Percentiles rank a stretch among this genome's conserved stretches.
Evolutionary conservation across 2,797 vertebrate genomes (phyloP).

Genomic region (Hafferia zeledoni): DNA sequence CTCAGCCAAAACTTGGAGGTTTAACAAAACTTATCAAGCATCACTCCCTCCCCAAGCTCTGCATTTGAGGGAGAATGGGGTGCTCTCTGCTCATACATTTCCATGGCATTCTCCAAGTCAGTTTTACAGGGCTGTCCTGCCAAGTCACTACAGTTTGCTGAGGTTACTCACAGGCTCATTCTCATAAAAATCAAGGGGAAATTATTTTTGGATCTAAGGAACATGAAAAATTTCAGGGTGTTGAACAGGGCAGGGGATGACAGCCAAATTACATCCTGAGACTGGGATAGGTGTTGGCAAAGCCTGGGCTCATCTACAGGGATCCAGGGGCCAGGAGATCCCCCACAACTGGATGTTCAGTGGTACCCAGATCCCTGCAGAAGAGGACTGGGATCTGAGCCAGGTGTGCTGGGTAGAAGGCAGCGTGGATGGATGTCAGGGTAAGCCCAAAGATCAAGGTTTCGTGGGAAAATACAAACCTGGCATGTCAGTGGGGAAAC

Average conservation of each 20-base stretch:
- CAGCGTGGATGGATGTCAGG: neutral
- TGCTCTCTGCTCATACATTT: neutral
- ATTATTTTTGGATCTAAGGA: neutral
- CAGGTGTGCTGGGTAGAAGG: neutral
- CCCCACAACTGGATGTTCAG: neutral
- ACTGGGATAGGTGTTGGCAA: neutral
- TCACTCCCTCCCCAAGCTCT: rapidly evolving
- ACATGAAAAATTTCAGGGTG: neutral
- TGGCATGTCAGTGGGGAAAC: neutral
- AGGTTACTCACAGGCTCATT: neutral
- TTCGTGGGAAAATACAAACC: neutral
- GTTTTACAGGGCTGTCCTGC: neutral
- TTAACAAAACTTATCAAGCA: neutral
- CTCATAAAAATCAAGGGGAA: neutral
- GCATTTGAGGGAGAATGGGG: rapidly evolving
- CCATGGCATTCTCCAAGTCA: neutral
- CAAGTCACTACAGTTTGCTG: neutral
- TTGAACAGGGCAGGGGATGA: neutral
- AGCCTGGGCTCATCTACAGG: neutral
- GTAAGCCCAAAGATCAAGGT: neutral
- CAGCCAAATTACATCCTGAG: neutral
- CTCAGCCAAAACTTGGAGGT: neutral
- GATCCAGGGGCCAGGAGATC: neutral
- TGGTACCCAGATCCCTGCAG: neutral
- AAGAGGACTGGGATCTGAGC: neutral